Base-by-base conservation (phyloP, 1,140 invertebrate genomes). In the Pogonomyrmex barbatus region DNA sequence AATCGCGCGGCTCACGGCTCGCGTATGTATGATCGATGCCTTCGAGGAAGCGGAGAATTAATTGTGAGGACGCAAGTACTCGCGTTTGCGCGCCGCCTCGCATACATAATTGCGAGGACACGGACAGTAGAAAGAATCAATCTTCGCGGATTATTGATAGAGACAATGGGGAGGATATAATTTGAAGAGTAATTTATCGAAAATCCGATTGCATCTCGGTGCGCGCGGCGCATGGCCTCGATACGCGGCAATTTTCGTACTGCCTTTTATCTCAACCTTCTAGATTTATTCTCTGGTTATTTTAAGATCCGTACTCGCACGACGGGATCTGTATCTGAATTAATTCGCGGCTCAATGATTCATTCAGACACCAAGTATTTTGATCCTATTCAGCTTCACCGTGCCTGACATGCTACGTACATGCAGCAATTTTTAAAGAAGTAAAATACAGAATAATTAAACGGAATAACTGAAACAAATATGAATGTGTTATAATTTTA, bases 11-110 rank as follows among this genome's bases (percentile, higher is more conserved):
- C 88, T 87, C 90, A 87, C 89, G 75, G 88, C 83, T 88, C 89
- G 90, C 70, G 84, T 88, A 91, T 70, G 73, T 89, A 90, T 93
- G 92, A 93, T 93, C 91, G 92, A 93, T 93, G 92, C 89, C 91
- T 94, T 92, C 92, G 91, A 89, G 92, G 93, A 93, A 93, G 92
- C 89, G 83, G 91, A 81, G 88, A 94, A 94, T 93, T 94, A 93
- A 93, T 94, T 93, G 93, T 91, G 85, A 89, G 87, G 90, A 90
- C 91, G 89, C 90, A 85, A 70, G 58, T 54, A 78, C 52, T 79
- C 78, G 63, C 73, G 56, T 73, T 24, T 47, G 76, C 71, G 82
- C 82, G 65, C 87, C 75, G 62, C 45, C 45, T 60, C 85, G 84
- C 82, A 67, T 70, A 83, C 81, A 33, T 67, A 76, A 86, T 84